Evolutionary conservation across 2,113 vertebrate genomes (phyloP), one percentile per base, ranked within the genome.

Genomic region (Ondatra zibethicus): DNA sequence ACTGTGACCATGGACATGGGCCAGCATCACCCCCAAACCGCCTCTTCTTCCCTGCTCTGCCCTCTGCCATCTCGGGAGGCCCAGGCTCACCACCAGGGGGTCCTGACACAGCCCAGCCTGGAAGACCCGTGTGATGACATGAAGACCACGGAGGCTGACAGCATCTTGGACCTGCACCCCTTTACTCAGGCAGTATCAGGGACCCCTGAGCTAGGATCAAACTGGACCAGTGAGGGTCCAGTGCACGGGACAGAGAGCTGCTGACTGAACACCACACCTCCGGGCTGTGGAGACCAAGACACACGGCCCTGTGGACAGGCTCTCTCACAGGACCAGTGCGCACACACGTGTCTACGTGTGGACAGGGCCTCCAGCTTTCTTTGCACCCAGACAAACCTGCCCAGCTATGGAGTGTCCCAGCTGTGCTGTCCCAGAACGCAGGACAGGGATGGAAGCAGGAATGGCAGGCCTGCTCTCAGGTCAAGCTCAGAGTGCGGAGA

Each of bases 1-100:
- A 99, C 99, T 99, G 99, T 99, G 99, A 99, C 96, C 55, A 91
- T 97, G 96, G 97, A 98, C 96, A 81, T 88, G 97, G 98, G 98
- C 99, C 10, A 96, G 98, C 98, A 93, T 88, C 89, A 97, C 94
- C 96, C 97, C 97, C 82, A n/a, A 78, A 98, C 98, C 96, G 91
- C 98, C 97, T 98, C 97, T 97, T 98, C 98, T 97, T 98, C 98
- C 97, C 98, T 96, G 91, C 96, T 52, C 45, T 97, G 97, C 97
- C 96, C 96, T 97, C 96, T 94, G 96, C 96, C 97, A 96, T 97
- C 97, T 89, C 93, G 86, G 97, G 98, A 98, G 97, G 98, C 95
- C 94, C 97, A 84, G 47, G 95, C 85, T 98, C 47, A n/a, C 11
- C 23, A 58, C 58, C 91, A 92, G 92, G 65, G 95, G 88, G 88